Evolutionary conservation across 2,113 vertebrate species (phyloP).

Genomic region (Percopsis transmontana): DNA sequence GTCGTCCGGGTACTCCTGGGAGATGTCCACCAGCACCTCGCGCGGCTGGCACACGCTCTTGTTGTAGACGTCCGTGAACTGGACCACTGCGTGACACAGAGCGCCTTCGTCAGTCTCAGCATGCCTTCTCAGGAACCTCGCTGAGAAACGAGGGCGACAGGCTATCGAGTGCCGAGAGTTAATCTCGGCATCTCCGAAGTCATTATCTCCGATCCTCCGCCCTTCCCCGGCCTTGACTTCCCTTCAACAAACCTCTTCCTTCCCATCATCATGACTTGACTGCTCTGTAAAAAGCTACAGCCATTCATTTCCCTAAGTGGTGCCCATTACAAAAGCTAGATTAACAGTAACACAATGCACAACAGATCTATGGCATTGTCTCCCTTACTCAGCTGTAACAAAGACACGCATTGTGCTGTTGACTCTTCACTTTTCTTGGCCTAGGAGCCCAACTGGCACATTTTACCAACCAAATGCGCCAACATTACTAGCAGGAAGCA

Average conservation of each 20-base stretch:
- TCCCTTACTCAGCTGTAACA: conserved; percentile 9
- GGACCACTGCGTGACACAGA: conserved; percentile 81
- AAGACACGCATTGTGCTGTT: conserved; percentile 5
- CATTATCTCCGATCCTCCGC: too few species aligned
- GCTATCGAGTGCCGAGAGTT: too few species aligned
- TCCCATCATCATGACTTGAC: not conserved
- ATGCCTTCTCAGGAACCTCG: too few species aligned
- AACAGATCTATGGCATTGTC: conserved; percentile 1
- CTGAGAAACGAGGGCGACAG: too few species aligned
- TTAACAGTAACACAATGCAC: conserved; percentile 24
- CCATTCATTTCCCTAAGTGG: conserved; percentile 15
- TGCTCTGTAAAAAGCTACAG: conserved; percentile 23
- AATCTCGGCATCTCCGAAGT: too few species aligned
- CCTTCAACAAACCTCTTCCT: not conserved
- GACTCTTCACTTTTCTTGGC: conserved; percentile 8
- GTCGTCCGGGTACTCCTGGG: conserved; percentile 89
- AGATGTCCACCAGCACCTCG: conserved; percentile 91
- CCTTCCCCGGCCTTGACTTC: not conserved
- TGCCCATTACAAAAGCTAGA: conserved; percentile 28
- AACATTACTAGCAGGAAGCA: too few species aligned
- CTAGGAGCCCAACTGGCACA: conserved; percentile 7
- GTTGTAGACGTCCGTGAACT: conserved; percentile 83
- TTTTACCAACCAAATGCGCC: too few species aligned
- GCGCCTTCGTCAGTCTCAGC: not conserved
- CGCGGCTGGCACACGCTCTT: conserved; percentile 88